Conservation (phyloP, 2,888 invertebrate genomes). For the Drosophila nr. medialis region DNA sequence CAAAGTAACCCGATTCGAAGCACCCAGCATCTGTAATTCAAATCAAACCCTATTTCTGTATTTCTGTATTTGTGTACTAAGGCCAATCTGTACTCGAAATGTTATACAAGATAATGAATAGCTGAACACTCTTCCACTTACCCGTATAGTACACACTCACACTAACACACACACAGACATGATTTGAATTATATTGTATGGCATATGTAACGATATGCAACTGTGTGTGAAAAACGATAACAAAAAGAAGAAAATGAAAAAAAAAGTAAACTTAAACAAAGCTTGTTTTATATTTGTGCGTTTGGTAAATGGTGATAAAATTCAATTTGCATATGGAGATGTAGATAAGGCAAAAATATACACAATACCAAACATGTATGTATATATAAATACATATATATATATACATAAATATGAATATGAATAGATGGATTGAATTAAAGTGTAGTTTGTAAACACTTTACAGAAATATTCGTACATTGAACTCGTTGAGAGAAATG, state of each 20-base stretch:
- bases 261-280: slow-evolving; percentile 36
- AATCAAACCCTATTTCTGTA: slow-evolving; percentile 15
- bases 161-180: slow-evolving; percentile 13
- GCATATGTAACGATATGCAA: slow-evolving; percentile 50
- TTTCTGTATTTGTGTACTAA: slow-evolving; percentile 15
- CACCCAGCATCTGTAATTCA: slow-evolving; percentile 7
- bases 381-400: neutral
- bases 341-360: slow-evolving; percentile 35
- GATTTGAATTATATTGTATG: slow-evolving; percentile 37
- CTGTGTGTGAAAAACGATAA: slow-evolving; percentile 40
- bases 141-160: slow-evolving; percentile 3
- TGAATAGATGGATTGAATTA: slow-evolving; percentile 8
- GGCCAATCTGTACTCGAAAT: slow-evolving; percentile 34
- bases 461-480: slow-evolving; percentile 6
- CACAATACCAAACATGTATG: neutral
- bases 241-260: slow-evolving; percentile 19
- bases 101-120: slow-evolving; percentile 32
- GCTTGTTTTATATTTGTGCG: slow-evolving; percentile 46
- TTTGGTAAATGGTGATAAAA: slow-evolving; percentile 34
- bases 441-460: slow-evolving; percentile 13
- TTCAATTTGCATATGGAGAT: slow-evolving; percentile 52
- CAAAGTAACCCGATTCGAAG: neutral
- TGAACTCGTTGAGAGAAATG: slow-evolving; percentile 5
- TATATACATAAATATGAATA: neutral
- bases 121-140: slow-evolving; percentile 14